Evolutionary conservation across 2,113 vertebrate genomes (phyloP), one percentile per base, ranked within the genome.

Genomic region (Heterocephalus glaber): DNA sequence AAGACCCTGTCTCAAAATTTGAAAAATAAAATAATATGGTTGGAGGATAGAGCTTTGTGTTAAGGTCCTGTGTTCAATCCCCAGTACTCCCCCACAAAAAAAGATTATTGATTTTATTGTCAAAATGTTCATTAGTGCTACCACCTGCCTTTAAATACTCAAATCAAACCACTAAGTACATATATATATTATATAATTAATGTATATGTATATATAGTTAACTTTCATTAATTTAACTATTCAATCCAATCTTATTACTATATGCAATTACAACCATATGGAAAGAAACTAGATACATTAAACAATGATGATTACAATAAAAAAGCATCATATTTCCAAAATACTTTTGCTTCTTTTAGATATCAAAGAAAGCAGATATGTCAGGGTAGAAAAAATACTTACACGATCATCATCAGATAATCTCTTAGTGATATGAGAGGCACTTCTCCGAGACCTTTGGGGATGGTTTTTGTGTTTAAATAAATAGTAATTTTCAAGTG

Each of bases 401-500:
- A 99, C 99, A 92, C 99, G 98, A 72, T 99, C 99, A 92, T 99
- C 99, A 97, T 99, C 99, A 7, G 99, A 99, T 90, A 99, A 98
- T 94, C 99, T 98, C 97, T 99, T 99, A 88, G 99, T 99, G 96
- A 99, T 98, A 86, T 99, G 99, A 86, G 96, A 61, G 19, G 99
- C 99, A 91, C 99, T 99, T 97, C 99, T 99, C 98, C 98, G 99
- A 97, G 99, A 99, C 96, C 99, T 98, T 97, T 98, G 98, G 80
- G 99, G 99, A 87, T 99, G 99, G 89, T 77, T 99, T 97, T 98
- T 98, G 92, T 99, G 99, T 97, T 98, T 99, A 98, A 99, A 99
- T 97, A 99, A 98, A 98, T 99, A 99, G 96, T 99, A 99, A 98
- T 99, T 99, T 98, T 99, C 98, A 97, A 99, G 98, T 88, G 99